Percentiles rank a stretch among this genome's conserved stretches.
These are phyloP conservation scores for Limosa lapponica DNA, from an alignment of 2,797 vertebrate species.

Conservation along the genomic window DNA sequence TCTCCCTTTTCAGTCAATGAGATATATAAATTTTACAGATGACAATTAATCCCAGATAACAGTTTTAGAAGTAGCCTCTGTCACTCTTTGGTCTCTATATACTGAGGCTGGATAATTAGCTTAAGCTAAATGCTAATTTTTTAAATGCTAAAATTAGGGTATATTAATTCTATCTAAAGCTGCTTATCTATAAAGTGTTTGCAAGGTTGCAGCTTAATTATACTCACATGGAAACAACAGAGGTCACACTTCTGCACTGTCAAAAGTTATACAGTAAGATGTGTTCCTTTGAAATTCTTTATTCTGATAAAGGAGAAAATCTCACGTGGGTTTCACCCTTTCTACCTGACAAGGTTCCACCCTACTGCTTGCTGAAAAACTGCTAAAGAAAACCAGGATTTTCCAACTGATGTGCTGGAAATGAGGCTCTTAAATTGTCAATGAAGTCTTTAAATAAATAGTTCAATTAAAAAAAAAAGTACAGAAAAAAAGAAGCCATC, in stretches of 20 bases:
- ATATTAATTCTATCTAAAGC: background rate
- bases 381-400: background rate
- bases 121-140: background rate
- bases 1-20: background rate
- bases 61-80: background rate
- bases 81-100: background rate
- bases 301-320: background rate
- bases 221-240: background rate
- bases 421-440: background rate
- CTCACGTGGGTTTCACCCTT: background rate
- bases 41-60: background rate
- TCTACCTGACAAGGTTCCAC: background rate
- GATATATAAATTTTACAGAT: background rate
- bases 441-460: constrained; percentile 1
- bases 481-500: background rate
- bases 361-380: background rate
- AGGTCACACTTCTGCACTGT: background rate
- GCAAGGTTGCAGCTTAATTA: background rate
- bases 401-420: background rate
- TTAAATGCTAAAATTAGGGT: background rate
- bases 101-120: background rate
- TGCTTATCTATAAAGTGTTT: background rate
- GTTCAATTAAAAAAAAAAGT: background rate
- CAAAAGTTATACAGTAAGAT: background rate
- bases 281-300: background rate